Evolutionary conservation across 1,140 invertebrate genomes (phyloP), one percentile per base, ranked within the genome.

Genomic region (Berghia stephanieae): DNA sequence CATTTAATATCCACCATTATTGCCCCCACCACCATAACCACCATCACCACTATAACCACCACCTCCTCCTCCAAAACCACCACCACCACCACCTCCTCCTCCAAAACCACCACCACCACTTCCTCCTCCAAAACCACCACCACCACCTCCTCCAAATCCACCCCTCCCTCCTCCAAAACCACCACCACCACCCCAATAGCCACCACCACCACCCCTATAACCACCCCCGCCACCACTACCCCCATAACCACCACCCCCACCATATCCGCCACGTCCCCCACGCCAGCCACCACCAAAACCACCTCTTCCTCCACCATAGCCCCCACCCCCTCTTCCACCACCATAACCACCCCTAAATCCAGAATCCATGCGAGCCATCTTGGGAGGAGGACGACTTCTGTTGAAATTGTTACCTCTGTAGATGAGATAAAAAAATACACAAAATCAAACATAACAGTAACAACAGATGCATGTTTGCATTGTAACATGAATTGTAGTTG

Each of bases 401-500:
- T 63, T 31, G 38, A 68, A 68, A n/a, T n/a, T n/a, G 38, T 27
- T 52, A 34, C 42, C 74, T 10, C 74, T 76, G 52, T 67, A 76
- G 66, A 31, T 10, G 10, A 27, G 57, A 27, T 16, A 63, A 63
- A 63, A 63, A 63, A 63, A 63, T 63, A 16, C 8, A 27, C 27
- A 63, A 24, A 13, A 49, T 49, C 46, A 13, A 13, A 49, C 46
- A 49, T 49, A 49, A n/a, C 13, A 49, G 46, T 49, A 49, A 49
- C 46, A 8, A 63, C 8, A 27, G 57, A 63, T 16, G 34, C 57
- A n/a, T n/a, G n/a, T n/a, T n/a, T n/a, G n/a, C n/a, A n/a, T n/a
- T n/a, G n/a, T n/a, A n/a, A n/a, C n/a, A n/a, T n/a, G n/a, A n/a
- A n/a, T n/a, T n/a, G n/a, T n/a, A n/a, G n/a, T n/a, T n/a, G n/a